These are phyloP conservation scores for Phocoena sinus DNA, from an alignment of 2,113 vertebrate species.

Conservation along the genomic window DNA sequence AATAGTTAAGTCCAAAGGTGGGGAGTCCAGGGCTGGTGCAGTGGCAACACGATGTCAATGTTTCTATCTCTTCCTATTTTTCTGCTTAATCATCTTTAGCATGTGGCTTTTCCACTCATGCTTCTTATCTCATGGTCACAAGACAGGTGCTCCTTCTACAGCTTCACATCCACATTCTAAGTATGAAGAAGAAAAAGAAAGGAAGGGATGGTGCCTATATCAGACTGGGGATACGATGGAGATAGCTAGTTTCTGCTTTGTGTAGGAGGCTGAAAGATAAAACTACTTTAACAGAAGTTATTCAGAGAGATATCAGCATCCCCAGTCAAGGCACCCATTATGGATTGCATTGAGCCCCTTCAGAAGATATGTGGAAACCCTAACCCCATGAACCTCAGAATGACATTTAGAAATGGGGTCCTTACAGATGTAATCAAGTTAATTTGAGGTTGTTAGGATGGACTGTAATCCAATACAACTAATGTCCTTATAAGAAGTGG, in stretches of 20 bases:
- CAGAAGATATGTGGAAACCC: background rate
- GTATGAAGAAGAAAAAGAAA: background rate
- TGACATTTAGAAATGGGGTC: background rate
- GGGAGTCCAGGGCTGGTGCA: background rate
- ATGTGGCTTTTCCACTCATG: background rate
- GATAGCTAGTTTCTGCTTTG: background rate
- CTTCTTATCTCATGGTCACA: background rate
- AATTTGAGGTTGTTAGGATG: background rate
- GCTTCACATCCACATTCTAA: background rate
- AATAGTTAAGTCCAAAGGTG: background rate
- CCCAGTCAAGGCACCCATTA: background rate
- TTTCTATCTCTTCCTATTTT: background rate
- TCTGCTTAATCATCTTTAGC: background rate
- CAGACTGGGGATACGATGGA: background rate
- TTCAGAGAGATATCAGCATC: background rate
- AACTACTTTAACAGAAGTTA: background rate
- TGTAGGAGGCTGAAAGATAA: background rate
- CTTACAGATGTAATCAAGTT: background rate
- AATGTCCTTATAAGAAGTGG: background rate
- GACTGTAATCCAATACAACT: background rate
- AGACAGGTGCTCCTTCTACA: background rate
- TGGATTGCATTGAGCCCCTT: background rate
- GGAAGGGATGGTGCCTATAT: no score
- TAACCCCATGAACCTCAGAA: background rate
- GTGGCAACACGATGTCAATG: background rate